Percentiles rank a stretch among this genome's conserved stretches.
These are phyloP conservation scores for Myocastor coypus DNA, from an alignment of 2,113 vertebrate genomes.

Conservation along the genomic window DNA sequence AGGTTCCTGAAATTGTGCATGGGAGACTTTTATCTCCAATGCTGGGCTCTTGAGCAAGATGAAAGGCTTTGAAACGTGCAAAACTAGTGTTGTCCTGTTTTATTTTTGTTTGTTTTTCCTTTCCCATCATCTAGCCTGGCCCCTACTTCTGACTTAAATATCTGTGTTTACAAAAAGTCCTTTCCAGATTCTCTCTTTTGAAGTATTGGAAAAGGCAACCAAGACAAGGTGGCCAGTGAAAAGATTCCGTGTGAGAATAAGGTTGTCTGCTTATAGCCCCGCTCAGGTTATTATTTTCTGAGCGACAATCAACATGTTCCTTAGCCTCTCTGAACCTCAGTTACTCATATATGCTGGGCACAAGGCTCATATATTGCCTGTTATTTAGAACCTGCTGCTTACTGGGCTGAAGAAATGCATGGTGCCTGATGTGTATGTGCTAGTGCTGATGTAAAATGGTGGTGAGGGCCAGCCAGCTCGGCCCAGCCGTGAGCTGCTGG, in stretches of 20 bases:
- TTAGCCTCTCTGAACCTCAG: not conserved
- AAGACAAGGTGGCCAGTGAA: not conserved
- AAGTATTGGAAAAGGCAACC: conserved; percentile 19
- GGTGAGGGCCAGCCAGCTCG: not conserved
- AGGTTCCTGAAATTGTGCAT: not conserved
- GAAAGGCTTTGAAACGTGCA: not conserved
- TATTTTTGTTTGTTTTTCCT: not conserved
- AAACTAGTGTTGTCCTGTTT: not conserved
- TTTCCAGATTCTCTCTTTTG: not conserved
- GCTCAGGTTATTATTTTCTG: not conserved
- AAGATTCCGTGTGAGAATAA: not conserved
- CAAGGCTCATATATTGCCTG: not conserved
- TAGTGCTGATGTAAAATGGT: not conserved
- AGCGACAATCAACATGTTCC: not conserved
- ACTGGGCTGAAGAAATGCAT: not conserved
- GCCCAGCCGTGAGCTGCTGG: not conserved
- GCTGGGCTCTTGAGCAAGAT: not conserved
- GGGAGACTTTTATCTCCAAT: not conserved
- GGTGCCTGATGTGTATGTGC: not conserved
- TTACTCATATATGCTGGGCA: not conserved
- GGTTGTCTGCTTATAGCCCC: not conserved
- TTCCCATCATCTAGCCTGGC: not conserved
- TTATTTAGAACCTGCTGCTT: not conserved
- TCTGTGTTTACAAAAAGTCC: not conserved
- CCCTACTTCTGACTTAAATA: conserved; percentile 45